A percentile compares a stretch with the other conserved stretches of the same genome.
Conservation (phyloP, 2,797 vertebrate species). For the Acropternis orthonyx region DNA sequence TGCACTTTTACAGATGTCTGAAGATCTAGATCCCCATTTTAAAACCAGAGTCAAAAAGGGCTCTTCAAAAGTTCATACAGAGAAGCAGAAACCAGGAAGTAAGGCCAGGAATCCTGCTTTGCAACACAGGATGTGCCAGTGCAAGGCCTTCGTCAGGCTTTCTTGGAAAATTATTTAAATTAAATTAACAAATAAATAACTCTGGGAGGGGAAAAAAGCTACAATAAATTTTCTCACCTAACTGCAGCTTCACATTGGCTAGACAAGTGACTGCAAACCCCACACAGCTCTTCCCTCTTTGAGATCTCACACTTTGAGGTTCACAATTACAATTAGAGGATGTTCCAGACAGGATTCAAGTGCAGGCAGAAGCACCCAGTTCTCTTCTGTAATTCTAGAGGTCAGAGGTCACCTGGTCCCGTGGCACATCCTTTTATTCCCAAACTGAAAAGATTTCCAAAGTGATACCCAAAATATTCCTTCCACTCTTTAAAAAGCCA, state of each 20-base stretch:
- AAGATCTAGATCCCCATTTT: background rate
- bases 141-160: background rate
- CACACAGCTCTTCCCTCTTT: background rate
- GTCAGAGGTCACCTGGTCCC: background rate
- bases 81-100: slow-evolving; percentile 17
- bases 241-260: background rate
- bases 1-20: background rate
- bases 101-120: background rate
- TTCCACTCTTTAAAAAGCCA: background rate
- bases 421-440: background rate
- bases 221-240: background rate
- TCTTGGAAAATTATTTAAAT: background rate
- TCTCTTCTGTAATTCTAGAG: background rate
- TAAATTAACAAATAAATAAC: background rate
- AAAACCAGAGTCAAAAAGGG: background rate
- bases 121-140: background rate
- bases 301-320: background rate
- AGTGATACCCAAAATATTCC: background rate
- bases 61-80: background rate
- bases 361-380: background rate
- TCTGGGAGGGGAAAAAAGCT: background rate
- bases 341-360: background rate
- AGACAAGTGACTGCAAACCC: background rate
- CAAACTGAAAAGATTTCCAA: background rate
- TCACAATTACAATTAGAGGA: background rate